Percentiles rank a stretch among this genome's conserved stretches.
phyloP scores from a whole-genome alignment of 1,140 invertebrate species.

The Nasonia giraulti region DNA sequence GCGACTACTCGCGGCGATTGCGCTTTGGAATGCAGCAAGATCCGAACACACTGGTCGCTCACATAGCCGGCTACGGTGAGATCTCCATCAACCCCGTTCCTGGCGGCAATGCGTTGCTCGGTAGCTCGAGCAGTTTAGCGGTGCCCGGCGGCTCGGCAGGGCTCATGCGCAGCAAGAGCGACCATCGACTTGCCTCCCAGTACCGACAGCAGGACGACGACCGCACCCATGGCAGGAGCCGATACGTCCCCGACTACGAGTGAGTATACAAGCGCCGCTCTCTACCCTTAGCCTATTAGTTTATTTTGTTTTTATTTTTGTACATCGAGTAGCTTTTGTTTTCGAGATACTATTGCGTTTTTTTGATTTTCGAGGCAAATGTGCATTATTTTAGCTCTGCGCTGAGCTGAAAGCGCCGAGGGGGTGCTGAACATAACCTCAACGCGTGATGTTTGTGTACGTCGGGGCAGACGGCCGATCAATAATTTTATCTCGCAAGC shows the following conservation, averaged over 20 bases:
- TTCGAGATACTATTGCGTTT: background rate
- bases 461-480: background rate
- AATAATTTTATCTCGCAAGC: background rate
- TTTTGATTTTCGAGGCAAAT: background rate
- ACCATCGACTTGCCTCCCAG: conserved; percentile 91
- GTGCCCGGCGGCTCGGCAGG: conserved; percentile 80
- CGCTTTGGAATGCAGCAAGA: conserved; percentile 91
- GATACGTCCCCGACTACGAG: conserved; percentile 73
- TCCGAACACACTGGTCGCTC: conserved; percentile 90
- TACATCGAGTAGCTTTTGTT: background rate
- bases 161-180: conserved; percentile 93
- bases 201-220: conserved; percentile 89
- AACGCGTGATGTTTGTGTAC: background rate
- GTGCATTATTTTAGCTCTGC: background rate
- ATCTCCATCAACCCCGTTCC: conserved; percentile 83
- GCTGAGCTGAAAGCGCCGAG: background rate
- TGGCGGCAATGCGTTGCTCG: conserved; percentile 66
- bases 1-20: conserved; percentile 89
- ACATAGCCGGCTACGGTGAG: conserved; percentile 90
- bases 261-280: conserved; percentile 56
- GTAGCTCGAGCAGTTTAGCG: conserved; percentile 75
- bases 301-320: background rate
- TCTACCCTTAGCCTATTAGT: background rate
- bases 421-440: conserved; percentile 14
- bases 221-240: conserved; percentile 65